Conservation (phyloP, 2,113 vertebrate species). For the Scalopus aquaticus region DNA sequence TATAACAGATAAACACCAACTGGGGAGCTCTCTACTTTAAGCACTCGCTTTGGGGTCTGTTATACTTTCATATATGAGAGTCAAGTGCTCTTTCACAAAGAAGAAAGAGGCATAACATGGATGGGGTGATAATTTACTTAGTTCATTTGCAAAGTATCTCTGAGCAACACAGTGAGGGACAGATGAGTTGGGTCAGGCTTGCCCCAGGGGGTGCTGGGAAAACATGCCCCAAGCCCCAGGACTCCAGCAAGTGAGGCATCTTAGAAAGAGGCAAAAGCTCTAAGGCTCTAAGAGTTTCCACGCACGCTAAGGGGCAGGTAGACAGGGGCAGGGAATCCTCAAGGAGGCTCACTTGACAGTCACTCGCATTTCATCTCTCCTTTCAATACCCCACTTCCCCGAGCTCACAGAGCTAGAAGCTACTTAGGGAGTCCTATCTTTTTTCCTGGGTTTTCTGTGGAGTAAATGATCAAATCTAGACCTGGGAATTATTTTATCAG, state of each 20-base stretch:
- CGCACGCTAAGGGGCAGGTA: accelerated
- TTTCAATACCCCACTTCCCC: not conserved
- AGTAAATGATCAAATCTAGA: slow-evolving; percentile 12
- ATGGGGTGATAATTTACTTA: not conserved
- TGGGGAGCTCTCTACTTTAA: not conserved
- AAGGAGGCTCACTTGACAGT: not conserved
- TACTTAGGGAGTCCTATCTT: not conserved
- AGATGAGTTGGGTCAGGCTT: not conserved
- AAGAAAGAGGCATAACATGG: not conserved
- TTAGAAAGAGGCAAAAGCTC: not conserved
- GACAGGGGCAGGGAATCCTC: not conserved
- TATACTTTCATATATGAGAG: not conserved
- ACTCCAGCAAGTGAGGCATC: not conserved
- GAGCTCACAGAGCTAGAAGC: not conserved
- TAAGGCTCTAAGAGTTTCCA: not conserved
- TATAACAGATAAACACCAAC: not conserved
- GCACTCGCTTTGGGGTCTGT: slow-evolving; percentile 16
- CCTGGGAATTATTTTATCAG: not conserved
- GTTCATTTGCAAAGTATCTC: not conserved
- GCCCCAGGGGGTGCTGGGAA: not conserved
- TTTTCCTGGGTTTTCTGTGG: not conserved
- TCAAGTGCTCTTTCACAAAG: slow-evolving; percentile 18
- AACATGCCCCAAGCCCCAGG: not conserved
- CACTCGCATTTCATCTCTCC: not conserved
- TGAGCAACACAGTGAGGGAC: not conserved